Evolutionary conservation across 2,797 vertebrate species (phyloP).

Genomic region (Oreochromis grahami): DNA sequence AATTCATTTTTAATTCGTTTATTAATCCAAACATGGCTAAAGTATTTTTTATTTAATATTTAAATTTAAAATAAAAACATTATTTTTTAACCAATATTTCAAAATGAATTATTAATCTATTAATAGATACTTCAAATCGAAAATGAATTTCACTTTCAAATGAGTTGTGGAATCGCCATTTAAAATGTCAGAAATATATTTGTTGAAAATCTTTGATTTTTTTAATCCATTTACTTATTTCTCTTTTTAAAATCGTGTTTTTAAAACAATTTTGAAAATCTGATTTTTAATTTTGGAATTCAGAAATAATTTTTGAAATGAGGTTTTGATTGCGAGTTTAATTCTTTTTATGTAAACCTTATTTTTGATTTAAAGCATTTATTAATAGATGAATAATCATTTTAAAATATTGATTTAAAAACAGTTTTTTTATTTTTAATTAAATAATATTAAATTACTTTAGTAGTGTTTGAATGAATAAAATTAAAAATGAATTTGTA

Average conservation of each 20-base stretch:
- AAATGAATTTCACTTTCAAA: not conserved
- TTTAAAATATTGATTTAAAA: not conserved
- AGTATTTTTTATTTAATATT: not conserved
- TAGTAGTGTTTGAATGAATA: not conserved
- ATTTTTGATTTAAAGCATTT: not conserved
- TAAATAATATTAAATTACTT: not conserved
- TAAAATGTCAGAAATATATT: not conserved
- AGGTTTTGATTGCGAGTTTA: not conserved
- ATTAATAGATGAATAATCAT: not conserved
- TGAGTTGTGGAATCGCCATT: not conserved
- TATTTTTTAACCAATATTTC: no score
- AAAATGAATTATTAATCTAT: no score
- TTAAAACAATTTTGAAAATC: not conserved
- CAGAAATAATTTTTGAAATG: fast-evolving
- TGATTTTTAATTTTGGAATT: not conserved
- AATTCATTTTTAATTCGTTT: not conserved
- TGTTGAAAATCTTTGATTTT: not conserved
- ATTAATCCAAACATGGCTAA: not conserved
- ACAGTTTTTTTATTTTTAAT: not conserved
- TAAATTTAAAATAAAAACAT: not conserved
- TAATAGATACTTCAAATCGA: no score
- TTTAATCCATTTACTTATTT: not conserved
- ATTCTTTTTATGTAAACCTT: not conserved
- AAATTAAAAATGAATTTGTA: not conserved
- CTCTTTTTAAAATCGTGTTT: not conserved